Evolutionary conservation across 2,113 vertebrate genomes (phyloP).

Genomic region (Tiliqua scincoides): DNA sequence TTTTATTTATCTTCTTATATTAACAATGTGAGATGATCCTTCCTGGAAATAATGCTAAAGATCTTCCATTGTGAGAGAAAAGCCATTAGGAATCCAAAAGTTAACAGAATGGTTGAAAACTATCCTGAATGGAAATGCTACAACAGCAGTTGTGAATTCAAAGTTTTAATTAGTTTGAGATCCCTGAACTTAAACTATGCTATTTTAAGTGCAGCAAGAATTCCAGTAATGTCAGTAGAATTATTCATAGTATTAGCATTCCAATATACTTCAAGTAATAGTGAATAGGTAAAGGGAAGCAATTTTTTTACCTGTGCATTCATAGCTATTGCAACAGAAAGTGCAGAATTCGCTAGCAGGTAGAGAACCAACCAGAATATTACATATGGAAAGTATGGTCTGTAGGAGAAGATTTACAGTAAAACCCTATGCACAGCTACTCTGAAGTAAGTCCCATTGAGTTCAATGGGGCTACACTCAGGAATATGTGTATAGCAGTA

Average conservation of each 20-base stretch:
- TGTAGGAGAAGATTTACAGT: neutral
- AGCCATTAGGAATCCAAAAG: neutral
- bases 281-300: neutral
- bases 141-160: neutral
- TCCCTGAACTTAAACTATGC: neutral
- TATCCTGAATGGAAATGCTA: neutral
- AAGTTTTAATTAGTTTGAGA: neutral
- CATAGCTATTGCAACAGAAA: neutral
- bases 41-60: conserved; percentile 30
- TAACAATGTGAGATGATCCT: conserved; percentile 43
- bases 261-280: neutral
- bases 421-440: no score
- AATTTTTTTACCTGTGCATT: neutral
- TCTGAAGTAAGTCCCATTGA: no score
- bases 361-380: neutral
- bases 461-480: no score
- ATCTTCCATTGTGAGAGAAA: conserved; percentile 35
- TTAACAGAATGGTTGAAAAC: conserved; percentile 6
- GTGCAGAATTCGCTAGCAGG: neutral
- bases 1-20: conserved; percentile 37
- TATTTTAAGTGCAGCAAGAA: neutral
- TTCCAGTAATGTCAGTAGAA: neutral
- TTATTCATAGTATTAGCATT: neutral
- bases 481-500: no score
- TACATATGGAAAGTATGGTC: neutral